Base-by-base conservation (phyloP, 2,888 invertebrate species). In the Rhagophthalmus giganteus region DNA sequence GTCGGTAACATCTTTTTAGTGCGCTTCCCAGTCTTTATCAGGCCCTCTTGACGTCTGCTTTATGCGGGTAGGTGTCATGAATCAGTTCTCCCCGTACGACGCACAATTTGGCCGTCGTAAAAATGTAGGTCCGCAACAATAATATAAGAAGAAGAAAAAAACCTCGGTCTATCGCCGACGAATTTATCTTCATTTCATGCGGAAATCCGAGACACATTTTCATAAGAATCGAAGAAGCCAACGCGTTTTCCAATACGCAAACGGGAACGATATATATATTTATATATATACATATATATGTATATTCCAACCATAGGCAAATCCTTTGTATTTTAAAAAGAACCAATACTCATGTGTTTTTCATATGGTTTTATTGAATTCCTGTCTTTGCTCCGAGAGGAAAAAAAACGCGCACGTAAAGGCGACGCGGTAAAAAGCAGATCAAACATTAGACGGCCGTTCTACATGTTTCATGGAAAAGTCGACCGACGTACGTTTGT, bases 351-450 rank as follows among this genome's bases (percentile, higher is more conserved):
- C 31, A 31, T 37, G 34, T 44, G 44, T 42, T 50, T 50, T 50
- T 44, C 44, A 44, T 44, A 38, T 13, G 38, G 38, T 37, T 44
- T 50, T 50, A 50, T 50, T 44, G 50, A 44, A 50, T 50, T 44
- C 37, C 31, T 33, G 44, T 44, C 26, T 24, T 37, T 31, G 37
- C 13, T 39, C 26, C 28, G 30, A 11, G 24, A 20, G 5, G 9
- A 25, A 16, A 28, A 15, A 28, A 34, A 35, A 33, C 27, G 33
- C 12, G 44, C 35, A 27, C 33, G 33, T 33, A 42, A 34, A 32
- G 44, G 37, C 44, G n/a, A n/a, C n/a, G n/a, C n/a, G 28, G 28
- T 37, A 35, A 14, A 40, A 28, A 30, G 39, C 40, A 39, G 13
- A 10, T 15, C 33, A 38, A 38, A 26, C 46, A 32, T 45, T 30